These are phyloP conservation scores for Alaudala cheleensis DNA, from an alignment of 2,113 vertebrate genomes.

Conservation along the genomic window DNA sequence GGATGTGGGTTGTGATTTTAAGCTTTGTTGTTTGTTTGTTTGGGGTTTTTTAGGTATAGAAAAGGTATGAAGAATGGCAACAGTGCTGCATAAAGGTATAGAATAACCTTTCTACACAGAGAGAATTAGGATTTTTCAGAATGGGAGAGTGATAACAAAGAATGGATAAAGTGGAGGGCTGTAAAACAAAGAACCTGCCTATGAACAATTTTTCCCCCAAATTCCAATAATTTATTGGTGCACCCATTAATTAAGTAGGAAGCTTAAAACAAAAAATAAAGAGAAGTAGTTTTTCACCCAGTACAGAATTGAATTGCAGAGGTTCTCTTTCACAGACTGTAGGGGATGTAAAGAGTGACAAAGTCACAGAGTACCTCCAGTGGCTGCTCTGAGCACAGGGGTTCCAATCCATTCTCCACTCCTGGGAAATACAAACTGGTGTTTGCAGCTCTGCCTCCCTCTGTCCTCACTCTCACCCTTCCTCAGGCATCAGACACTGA, in stretches of 20 bases:
- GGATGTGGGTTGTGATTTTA: not conserved
- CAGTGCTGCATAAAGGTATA: not conserved
- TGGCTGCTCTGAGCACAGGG: not conserved
- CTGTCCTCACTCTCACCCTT: not conserved
- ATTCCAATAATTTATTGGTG: not conserved
- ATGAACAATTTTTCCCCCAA: not conserved
- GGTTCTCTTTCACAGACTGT: not conserved
- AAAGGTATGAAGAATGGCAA: not conserved
- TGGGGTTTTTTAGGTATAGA: not conserved
- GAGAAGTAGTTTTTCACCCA: not conserved
- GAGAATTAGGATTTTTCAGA: not conserved
- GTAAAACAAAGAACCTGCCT: not conserved
- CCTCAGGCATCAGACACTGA: not conserved
- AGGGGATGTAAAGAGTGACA: not conserved
- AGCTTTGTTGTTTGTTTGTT: not conserved
- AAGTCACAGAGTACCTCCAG: not conserved
- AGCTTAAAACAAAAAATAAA: not conserved
- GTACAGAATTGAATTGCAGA: not conserved
- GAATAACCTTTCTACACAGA: not conserved
- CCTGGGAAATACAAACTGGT: not conserved
- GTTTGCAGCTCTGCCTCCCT: not conserved
- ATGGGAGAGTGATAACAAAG: not conserved
- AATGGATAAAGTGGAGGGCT: not conserved
- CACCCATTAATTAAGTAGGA: not conserved
- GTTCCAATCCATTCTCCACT: not conserved